phyloP scores from a whole-genome alignment of 2,797 vertebrate species.

The Mormyrus proboscirostris region DNA sequence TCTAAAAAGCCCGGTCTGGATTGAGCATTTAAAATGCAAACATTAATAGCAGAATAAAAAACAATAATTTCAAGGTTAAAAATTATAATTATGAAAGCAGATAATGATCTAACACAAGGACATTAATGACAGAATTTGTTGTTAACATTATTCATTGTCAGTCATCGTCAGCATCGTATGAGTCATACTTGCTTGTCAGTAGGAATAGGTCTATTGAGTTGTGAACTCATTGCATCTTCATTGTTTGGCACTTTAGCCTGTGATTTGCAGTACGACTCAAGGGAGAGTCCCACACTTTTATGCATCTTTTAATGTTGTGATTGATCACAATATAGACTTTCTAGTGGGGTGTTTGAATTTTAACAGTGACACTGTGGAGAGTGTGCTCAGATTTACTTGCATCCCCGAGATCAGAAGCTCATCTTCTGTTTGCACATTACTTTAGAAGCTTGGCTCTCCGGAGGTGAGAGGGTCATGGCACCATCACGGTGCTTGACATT shows the following conservation, averaged over 20 bases:
- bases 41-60: neutral
- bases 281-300: neutral
- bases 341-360: neutral
- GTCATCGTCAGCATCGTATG: neutral
- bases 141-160: neutral
- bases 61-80: neutral
- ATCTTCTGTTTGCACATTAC: neutral
- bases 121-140: neutral
- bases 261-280: neutral
- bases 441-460: neutral
- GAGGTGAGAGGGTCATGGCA: neutral
- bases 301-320: neutral
- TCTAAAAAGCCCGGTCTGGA: neutral
- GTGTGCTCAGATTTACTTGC: neutral
- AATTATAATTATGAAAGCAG: neutral
- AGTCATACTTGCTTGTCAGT: neutral
- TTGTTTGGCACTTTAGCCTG: neutral
- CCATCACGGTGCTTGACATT: neutral
- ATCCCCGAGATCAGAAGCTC: neutral
- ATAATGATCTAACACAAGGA: neutral
- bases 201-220: neutral
- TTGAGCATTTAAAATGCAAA: neutral
- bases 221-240: neutral
- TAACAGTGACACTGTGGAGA: neutral
- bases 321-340: neutral